phyloP scores from a whole-genome alignment of 2,888 invertebrate species.

The Cephonodes hylas region DNA sequence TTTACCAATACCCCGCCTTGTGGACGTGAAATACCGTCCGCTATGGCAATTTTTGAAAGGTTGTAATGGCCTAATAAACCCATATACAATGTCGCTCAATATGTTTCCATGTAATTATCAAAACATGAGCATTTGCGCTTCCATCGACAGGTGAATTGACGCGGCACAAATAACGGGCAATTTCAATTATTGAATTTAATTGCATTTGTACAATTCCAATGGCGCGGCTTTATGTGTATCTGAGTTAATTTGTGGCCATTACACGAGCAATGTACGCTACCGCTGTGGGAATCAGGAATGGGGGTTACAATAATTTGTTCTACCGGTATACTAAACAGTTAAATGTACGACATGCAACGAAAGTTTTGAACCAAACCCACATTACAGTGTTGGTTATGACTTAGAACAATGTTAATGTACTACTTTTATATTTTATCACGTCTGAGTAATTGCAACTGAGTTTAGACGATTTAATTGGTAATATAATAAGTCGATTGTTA shows the following conservation, averaged over 20 bases:
- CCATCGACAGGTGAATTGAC: constrained; percentile 6
- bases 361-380: background rate
- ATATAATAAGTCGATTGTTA: no score
- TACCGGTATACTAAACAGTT: constrained; percentile 4
- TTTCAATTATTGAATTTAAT: constrained; percentile 22
- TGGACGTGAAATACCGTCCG: constrained; percentile 92
- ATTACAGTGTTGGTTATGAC: background rate
- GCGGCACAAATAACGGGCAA: background rate
- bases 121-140: no score
- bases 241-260: constrained; percentile 45
- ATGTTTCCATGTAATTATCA: no score
- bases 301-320: constrained; percentile 15
- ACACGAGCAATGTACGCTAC: constrained; percentile 27
- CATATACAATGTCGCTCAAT: background rate
- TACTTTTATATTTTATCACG: no score
- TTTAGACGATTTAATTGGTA: no score
- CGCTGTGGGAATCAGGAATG: constrained; percentile 56
- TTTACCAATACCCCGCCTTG: constrained; percentile 95
- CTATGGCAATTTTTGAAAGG: constrained; percentile 91
- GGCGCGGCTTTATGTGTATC: constrained; percentile 42
- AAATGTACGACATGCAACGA: background rate
- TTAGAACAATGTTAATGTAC: background rate
- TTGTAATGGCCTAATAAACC: constrained; percentile 64
- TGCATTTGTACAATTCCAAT: constrained; percentile 28
- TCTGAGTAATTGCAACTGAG: no score